Base-by-base conservation (phyloP, 1,140 invertebrate species). In the Drosophila orosa region DNA sequence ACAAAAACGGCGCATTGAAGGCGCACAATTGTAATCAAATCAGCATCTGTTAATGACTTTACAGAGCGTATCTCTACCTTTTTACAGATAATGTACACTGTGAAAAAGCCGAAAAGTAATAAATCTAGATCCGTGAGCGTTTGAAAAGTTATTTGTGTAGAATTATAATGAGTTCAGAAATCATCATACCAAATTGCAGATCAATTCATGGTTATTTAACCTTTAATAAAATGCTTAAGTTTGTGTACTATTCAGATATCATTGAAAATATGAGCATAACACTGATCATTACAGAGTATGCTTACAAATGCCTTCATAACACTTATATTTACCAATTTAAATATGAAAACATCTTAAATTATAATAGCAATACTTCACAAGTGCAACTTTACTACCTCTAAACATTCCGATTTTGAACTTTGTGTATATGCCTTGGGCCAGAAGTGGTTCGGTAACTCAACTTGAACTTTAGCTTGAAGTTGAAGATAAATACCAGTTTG, bases 1-100 rank as follows among this genome's bases (percentile, higher is more conserved):
- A 27, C 50, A 47, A 22, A 40, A 37, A 45, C 15, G 25, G 17
- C 31, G 29, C 48, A 31, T 39, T 13, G 15, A 66, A 27, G 44
- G 65, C 60, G 15, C 35, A 29, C 60, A 67, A 57, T 42, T 67
- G 66, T 78, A 90, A 90, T 80, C 68, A 74, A 87, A 80, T 84
- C 67, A 74, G 79, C 76, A 87, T 76, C 74, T 82, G 71, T 76
- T 82, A 86, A 87, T 87, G 74, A 60, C 59, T 82, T 87, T 87
- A 85, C 74, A 85, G 67, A 71, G 62, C 62, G 55, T 78, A 75
- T 73, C 56, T 22, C 5, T 24, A 29, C 35, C 54, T 52, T 19
- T 47, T 48, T n/a, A n/a, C n/a, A n/a, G n/a, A n/a, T n/a, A n/a
- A n/a, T 39, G 25, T 48, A n/a, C 63, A 67, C 63, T 50, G 40